These are phyloP conservation scores for Dromococcyx pavoninus DNA, from an alignment of 2,797 vertebrate genomes.

Conservation along the genomic window DNA sequence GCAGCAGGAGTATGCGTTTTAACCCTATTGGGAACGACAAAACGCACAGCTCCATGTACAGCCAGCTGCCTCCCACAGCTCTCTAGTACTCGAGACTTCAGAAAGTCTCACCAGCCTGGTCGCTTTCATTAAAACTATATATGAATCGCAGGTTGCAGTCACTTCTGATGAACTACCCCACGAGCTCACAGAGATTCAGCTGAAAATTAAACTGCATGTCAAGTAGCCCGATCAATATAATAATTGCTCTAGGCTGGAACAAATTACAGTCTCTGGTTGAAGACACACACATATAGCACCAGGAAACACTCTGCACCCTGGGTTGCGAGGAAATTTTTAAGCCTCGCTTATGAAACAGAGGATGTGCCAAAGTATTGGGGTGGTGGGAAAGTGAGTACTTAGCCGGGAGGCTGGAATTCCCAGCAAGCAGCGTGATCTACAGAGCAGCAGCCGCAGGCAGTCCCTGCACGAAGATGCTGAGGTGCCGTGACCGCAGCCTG, in stretches of 20 bases:
- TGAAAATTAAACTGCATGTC: slow-evolving; percentile 61
- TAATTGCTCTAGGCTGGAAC: slow-evolving; percentile 57
- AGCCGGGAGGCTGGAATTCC: background rate
- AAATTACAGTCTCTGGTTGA: slow-evolving; percentile 17
- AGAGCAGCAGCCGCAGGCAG: background rate
- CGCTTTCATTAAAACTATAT: slow-evolving; percentile 5
- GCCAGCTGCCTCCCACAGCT: background rate
- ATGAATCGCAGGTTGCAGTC: background rate
- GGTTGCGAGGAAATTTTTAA: background rate
- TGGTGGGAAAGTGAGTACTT: background rate
- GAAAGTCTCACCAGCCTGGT: background rate
- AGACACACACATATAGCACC: background rate
- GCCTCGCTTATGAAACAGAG: background rate
- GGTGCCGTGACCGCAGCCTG: too few relatives aligned
- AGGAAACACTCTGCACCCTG: background rate
- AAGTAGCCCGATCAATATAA: slow-evolving; percentile 41
- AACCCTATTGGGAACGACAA: background rate
- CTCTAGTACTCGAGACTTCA: background rate
- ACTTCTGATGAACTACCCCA: slow-evolving; percentile 29
- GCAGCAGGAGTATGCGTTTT: slow-evolving; percentile 5
- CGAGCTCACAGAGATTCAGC: slow-evolving; percentile 22
- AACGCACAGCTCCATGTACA: background rate
- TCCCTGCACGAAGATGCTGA: background rate
- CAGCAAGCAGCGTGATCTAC: background rate
- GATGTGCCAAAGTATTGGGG: background rate